Base-by-base conservation (phyloP, 1,140 invertebrate genomes). In the Psix sp. region DNA sequence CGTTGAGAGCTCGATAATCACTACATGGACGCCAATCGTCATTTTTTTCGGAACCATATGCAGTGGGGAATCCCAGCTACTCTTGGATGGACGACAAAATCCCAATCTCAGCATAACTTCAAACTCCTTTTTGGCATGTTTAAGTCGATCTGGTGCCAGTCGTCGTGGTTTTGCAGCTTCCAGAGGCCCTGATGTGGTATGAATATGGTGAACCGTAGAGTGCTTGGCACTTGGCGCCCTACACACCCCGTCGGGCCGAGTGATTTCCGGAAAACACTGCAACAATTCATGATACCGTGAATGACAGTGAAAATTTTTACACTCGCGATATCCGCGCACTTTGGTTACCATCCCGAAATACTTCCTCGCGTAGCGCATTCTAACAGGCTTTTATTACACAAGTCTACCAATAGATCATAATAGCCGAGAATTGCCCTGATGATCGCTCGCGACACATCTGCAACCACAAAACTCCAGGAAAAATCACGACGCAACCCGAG, bases 1-100 rank as follows among this genome's bases (percentile, higher is more conserved):
- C 43, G 66, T 89, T 89, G 0, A 89, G 72, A 3, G 29, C 42
- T 2, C 85, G 54, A 45, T 87, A 89, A 54, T 89, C 88, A 0
- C 86, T 82, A 52, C 81, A 85, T 0, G 82, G 39, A 13, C 52
- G 52, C 54, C 40, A 59, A 13, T 40, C 40, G 74, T 13, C 87
- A 33, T 17, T 46, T 24, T n/a, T 13, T 59, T 46, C 2, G 20
- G 31, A 0, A 46, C 42, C 26, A 59, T 29, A 21, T 84, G 36
- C n/a, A 35, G 15, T 1, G 54, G 81, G 4, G 75, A 80, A 1
- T 86, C 70, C 86, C 84, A 89, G 11, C 48, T 21, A 39, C 73
- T 79, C 9, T 74, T 45, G 1, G 78, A 83, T 5, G 74, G 80
- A 35, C 81, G 57, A 11, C 71, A 56, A 21, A 79, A 75, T 42